A percentile compares a stretch with the other conserved stretches of the same genome.
phyloP scores from a whole-genome alignment of 2,113 vertebrate species.

The Brachyistius frenatus region DNA sequence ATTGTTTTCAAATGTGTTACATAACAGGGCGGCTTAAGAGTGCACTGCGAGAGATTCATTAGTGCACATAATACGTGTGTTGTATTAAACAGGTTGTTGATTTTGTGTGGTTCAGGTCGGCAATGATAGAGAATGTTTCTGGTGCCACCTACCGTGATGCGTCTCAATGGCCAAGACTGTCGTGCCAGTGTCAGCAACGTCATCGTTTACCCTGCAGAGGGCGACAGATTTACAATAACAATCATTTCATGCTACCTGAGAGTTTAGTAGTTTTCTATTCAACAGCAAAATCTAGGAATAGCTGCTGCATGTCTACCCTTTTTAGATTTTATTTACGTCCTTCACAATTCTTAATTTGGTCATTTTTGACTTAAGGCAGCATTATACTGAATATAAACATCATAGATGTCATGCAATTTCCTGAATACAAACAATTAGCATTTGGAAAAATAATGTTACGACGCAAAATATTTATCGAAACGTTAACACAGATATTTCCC shows the following conservation, averaged over 20 bases:
- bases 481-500: background rate
- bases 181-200: conserved; percentile 83
- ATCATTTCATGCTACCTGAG: background rate
- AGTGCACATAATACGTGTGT: background rate
- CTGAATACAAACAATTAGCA: background rate
- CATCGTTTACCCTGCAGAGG: conserved; percentile 88
- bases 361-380: too few species aligned
- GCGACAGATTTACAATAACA: conserved; percentile 55
- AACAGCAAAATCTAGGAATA: background rate
- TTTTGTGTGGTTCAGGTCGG: background rate
- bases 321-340: too few species aligned
- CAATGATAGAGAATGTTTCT: background rate
- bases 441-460: background rate
- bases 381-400: too few species aligned
- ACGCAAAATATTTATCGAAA: background rate
- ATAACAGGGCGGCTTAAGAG: background rate
- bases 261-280: background rate
- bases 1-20: too few species aligned
- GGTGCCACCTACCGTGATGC: conserved; percentile 77
- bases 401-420: background rate
- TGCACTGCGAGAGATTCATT: too few species aligned
- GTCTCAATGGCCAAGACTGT: conserved; percentile 92
- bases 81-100: background rate
- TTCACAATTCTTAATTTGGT: too few species aligned
- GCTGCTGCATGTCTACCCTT: too few species aligned